Percentiles rank a stretch among this genome's conserved stretches.
Evolutionary conservation across 2,888 invertebrate genomes (phyloP).

Genomic region (Caenorhabditis sp.): DNA sequence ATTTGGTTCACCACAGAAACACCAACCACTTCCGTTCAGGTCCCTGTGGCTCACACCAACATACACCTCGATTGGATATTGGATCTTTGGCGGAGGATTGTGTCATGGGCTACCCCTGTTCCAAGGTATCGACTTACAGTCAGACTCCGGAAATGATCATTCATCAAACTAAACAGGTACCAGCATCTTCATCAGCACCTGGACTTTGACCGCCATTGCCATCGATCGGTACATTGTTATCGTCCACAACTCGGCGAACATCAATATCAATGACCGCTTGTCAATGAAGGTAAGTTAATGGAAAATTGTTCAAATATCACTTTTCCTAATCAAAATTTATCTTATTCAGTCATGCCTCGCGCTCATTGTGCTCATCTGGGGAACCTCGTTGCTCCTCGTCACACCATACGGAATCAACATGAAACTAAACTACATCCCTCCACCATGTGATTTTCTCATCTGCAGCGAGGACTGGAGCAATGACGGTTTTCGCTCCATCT

Average conservation of each 20-base stretch:
- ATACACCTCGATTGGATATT: slow-evolving; percentile 92
- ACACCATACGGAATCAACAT: slow-evolving; percentile 93
- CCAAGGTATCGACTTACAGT: slow-evolving; percentile 64
- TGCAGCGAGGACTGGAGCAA: slow-evolving; percentile 89
- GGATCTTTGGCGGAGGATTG: slow-evolving; percentile 93
- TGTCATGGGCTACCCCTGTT: slow-evolving; percentile 96
- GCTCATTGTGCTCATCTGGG: slow-evolving; percentile 94
- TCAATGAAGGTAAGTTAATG: slow-evolving; percentile 88
- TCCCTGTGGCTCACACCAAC: slow-evolving; percentile 97
- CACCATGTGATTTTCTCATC: slow-evolving; percentile 86
- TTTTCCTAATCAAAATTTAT: not conserved
- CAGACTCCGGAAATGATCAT: slow-evolving; percentile 23
- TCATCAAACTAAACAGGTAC: slow-evolving; percentile 86
- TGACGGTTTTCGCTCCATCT: slow-evolving; percentile 88
- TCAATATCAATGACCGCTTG: slow-evolving; percentile 89
- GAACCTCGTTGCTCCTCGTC: slow-evolving; percentile 91
- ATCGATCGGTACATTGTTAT: slow-evolving; percentile 98
- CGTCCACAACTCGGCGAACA: slow-evolving; percentile 89
- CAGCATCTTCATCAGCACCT: slow-evolving; percentile 96
- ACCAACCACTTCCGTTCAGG: slow-evolving; percentile 85
- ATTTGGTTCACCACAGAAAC: not conserved
- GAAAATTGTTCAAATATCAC: too few species aligned
- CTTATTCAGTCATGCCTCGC: slow-evolving; percentile 85
- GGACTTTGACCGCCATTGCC: slow-evolving; percentile 97
- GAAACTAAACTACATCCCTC: slow-evolving; percentile 83